These are phyloP conservation scores for Rhodeus uyekii DNA, from an alignment of 2,797 vertebrate species.

Conservation along the genomic window DNA sequence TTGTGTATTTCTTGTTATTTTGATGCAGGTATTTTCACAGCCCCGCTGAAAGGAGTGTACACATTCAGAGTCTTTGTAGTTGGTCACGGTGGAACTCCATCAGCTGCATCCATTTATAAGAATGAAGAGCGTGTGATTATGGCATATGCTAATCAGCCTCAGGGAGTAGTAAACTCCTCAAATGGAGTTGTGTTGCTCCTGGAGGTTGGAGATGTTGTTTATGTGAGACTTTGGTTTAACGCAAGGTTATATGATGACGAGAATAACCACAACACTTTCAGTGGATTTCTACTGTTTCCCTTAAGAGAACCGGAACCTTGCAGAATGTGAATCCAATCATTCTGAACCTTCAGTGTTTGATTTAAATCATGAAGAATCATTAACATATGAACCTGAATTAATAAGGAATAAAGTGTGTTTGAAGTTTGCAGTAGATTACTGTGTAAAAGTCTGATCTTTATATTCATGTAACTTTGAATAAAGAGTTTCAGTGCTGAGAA, in stretches of 20 bases:
- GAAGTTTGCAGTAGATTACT: neutral
- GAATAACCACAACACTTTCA: neutral
- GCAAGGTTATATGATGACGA: neutral
- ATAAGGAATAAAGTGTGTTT: neutral
- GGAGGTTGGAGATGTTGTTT: neutral
- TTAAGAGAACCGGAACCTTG: neutral
- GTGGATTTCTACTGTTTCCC: neutral
- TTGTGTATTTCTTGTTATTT: no score
- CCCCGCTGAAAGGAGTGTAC: no score
- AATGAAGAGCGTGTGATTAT: no score
- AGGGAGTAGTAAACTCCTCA: neutral
- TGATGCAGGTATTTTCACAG: no score
- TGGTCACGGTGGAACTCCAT: no score
- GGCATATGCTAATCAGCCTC: no score
- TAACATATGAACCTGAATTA: neutral
- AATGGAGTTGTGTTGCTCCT: neutral
- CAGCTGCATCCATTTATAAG: no score
- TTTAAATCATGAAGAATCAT: neutral
- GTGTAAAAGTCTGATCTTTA: no score
- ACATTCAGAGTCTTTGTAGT: no score
- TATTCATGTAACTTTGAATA: no score
- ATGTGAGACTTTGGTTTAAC: neutral
- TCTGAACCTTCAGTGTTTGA: neutral
- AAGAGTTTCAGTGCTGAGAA: no score
- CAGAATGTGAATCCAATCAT: neutral